phyloP scores from a whole-genome alignment of 2,797 vertebrate genomes.

The Lepilemur septentrionalis region DNA sequence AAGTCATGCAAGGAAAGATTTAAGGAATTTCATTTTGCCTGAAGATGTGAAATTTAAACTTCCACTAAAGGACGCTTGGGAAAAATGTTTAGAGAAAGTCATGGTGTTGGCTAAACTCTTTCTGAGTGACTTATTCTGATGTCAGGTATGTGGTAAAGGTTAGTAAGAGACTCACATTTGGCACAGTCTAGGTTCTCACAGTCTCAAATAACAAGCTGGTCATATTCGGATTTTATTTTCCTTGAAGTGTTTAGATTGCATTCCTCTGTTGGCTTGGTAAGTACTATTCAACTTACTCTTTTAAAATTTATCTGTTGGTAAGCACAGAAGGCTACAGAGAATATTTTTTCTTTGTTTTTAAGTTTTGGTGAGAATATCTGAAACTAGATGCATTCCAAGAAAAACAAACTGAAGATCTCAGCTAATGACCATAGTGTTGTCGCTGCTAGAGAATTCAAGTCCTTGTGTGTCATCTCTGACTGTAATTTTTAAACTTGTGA shows the following conservation, averaged over 20 bases:
- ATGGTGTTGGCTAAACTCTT: slow-evolving; percentile 53
- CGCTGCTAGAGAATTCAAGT: slow-evolving; percentile 28
- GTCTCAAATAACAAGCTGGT: slow-evolving; percentile 52
- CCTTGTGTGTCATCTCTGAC: slow-evolving; percentile 43
- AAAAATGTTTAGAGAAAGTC: slow-evolving; percentile 74
- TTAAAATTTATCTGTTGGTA: slow-evolving; percentile 64
- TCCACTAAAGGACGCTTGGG: slow-evolving; percentile 62
- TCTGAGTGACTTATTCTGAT: slow-evolving; percentile 68
- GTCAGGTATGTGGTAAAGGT: slow-evolving; percentile 68
- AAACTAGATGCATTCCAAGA: slow-evolving; percentile 56
- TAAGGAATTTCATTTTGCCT: slow-evolving; percentile 79
- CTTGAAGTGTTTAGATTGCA: slow-evolving; percentile 60
- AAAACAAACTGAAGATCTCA: slow-evolving; percentile 61
- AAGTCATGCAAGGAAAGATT: slow-evolving; percentile 78
- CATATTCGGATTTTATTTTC: slow-evolving; percentile 53
- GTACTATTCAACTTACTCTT: slow-evolving; percentile 53
- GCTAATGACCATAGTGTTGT: not conserved
- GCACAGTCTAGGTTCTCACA: slow-evolving; percentile 53
- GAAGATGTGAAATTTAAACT: slow-evolving; percentile 80
- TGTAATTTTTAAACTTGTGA: slow-evolving; percentile 55
- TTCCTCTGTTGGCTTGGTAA: slow-evolving; percentile 31
- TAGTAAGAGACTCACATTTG: slow-evolving; percentile 40
- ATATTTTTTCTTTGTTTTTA: slow-evolving; percentile 54
- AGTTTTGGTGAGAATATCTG: slow-evolving; percentile 56
- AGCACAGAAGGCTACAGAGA: slow-evolving; percentile 49